These are phyloP conservation scores for Aptenodytes patagonicus DNA, from an alignment of 2,113 vertebrate genomes.

Conservation along the genomic window DNA sequence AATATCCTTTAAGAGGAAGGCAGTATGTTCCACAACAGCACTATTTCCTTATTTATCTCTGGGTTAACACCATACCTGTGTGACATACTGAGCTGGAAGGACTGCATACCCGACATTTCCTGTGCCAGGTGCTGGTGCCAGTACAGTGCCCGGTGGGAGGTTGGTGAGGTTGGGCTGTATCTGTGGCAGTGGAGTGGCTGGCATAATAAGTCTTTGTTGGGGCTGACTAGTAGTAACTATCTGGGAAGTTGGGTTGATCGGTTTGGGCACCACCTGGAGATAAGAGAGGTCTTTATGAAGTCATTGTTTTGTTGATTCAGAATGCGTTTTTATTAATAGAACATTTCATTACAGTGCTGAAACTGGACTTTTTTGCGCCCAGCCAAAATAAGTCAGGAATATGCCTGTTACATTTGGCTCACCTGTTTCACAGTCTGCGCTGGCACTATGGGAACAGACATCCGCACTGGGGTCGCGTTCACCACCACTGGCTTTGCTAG, in stretches of 20 bases:
- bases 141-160: slow-evolving; percentile 91
- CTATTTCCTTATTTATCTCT: neutral
- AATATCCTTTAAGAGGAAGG: neutral
- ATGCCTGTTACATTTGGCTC: neutral
- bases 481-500: slow-evolving; percentile 92
- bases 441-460: slow-evolving; percentile 93
- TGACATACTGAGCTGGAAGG: slow-evolving; percentile 94
- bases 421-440: slow-evolving; percentile 95
- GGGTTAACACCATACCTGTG: slow-evolving; percentile 79
- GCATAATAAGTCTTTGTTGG: slow-evolving; percentile 97
- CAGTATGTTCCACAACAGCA: neutral
- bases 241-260: slow-evolving; percentile 83
- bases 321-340: neutral
- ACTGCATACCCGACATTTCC: slow-evolving; percentile 93
- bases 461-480: slow-evolving; percentile 85
- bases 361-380: neutral
- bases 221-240: slow-evolving; percentile 89
- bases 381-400: neutral
- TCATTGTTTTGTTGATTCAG: neutral
- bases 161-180: slow-evolving; percentile 97
- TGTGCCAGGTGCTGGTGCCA: slow-evolving; percentile 88
- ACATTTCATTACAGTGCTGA: neutral
- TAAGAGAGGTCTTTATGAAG: neutral
- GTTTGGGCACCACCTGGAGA: slow-evolving; percentile 89
- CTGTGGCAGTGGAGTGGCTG: slow-evolving; percentile 92